Evolutionary conservation across 2,113 vertebrate species (phyloP).

Genomic region (Mustela lutreola): DNA sequence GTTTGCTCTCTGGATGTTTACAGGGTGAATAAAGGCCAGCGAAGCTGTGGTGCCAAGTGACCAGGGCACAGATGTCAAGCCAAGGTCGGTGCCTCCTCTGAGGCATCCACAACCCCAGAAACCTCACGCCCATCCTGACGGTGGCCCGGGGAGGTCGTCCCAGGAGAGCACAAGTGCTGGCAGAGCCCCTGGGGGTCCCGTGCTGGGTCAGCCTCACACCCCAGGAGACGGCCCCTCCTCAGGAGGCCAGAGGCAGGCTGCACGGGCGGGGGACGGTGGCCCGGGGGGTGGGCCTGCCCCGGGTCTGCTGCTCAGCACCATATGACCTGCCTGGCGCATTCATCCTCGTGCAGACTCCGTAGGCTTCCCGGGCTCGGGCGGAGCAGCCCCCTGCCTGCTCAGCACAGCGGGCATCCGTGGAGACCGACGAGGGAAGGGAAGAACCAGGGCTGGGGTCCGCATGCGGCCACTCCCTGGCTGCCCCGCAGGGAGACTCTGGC

Average conservation of each 20-base stretch:
- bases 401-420: accelerated
- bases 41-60: accelerated
- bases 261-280: accelerated
- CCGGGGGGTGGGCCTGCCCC: accelerated
- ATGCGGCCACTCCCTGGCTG: neutral
- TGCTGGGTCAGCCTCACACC: accelerated
- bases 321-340: accelerated
- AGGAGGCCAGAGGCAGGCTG: neutral
- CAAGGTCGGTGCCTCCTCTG: accelerated
- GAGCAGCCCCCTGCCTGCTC: accelerated
- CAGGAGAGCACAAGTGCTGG: accelerated
- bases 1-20: accelerated
- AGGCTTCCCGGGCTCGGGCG: accelerated
- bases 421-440: accelerated
- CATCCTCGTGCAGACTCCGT: neutral
- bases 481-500: accelerated
- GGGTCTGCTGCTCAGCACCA: accelerated
- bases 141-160: accelerated
- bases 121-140: accelerated
- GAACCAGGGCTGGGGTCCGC: accelerated
- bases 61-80: neutral
- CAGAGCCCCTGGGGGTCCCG: too few relatives aligned
- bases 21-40: neutral
- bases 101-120: accelerated
- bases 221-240: accelerated